phyloP scores from a whole-genome alignment of 2,797 vertebrate genomes.

The Phrynocephalus guinanensis region DNA sequence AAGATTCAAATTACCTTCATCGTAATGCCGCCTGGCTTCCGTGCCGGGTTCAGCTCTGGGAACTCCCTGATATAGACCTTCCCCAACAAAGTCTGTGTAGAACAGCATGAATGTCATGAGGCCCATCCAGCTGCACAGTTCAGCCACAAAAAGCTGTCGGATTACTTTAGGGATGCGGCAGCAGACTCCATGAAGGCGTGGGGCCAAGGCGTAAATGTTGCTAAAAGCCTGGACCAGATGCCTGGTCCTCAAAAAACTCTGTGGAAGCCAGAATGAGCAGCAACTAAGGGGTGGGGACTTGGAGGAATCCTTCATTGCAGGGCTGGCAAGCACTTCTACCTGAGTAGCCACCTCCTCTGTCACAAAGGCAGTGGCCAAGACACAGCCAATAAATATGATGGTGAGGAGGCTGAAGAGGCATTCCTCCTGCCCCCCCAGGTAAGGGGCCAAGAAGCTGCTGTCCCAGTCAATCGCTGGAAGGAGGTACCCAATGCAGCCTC shows the following conservation, averaged over 20 bases:
- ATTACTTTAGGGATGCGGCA: conserved; percentile 81
- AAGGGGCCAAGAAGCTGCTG: conserved; percentile 74
- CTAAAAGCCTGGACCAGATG: conserved; percentile 44
- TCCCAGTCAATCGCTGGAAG: conserved; percentile 86
- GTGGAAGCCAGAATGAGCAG: conserved; percentile 55
- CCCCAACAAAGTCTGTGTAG: conserved; percentile 88
- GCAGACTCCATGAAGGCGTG: conserved; percentile 77
- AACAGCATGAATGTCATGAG: conserved; percentile 89
- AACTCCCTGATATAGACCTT: conserved; percentile 85
- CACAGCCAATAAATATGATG: conserved; percentile 81
- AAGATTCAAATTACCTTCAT: conserved; percentile 81
- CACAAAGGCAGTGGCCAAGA: conserved; percentile 82
- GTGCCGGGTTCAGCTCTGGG: conserved; percentile 83
- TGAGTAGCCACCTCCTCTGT: conserved; percentile 71
- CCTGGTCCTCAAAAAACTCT: conserved; percentile 42
- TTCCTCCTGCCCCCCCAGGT: conserved; percentile 83
- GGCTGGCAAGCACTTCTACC: conserved; percentile 3
- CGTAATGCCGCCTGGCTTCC: conserved; percentile 81
- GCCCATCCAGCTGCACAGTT: conserved; percentile 90
- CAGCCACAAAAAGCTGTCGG: conserved; percentile 84
- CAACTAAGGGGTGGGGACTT: background rate
- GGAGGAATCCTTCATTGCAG: background rate
- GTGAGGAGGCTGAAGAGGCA: conserved; percentile 85
- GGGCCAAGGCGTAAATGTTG: conserved; percentile 72
- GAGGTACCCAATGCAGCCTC: conserved; percentile 88